Conservation (phyloP, 2,113 vertebrate genomes). For the Lonchura striata region DNA sequence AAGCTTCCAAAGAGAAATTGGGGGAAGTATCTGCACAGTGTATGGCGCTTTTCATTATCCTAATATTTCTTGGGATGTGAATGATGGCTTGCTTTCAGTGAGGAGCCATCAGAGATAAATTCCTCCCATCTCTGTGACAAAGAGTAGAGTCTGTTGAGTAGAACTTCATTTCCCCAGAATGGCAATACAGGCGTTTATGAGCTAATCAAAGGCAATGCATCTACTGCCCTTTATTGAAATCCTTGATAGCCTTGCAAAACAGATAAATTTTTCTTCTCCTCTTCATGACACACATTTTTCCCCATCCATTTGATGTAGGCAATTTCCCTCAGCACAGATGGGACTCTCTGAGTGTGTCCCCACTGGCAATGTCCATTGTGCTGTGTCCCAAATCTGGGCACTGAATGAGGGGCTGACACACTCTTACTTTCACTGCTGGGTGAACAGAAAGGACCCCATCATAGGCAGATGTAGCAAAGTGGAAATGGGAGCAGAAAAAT, state of each 20-base stretch:
- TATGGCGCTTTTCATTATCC: neutral
- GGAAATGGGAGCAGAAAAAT: neutral
- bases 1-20: neutral
- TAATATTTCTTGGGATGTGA: neutral
- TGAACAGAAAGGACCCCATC: neutral
- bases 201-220: neutral
- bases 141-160: neutral
- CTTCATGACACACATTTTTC: neutral
- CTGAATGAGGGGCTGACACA: neutral
- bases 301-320: neutral
- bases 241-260: neutral
- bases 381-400: neutral
- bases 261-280: neutral
- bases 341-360: neutral
- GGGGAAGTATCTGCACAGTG: neutral
- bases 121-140: neutral
- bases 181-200: neutral
- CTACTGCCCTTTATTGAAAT: slow-evolving; percentile 10
- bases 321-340: neutral
- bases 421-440: neutral
- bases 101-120: slow-evolving; percentile 12
- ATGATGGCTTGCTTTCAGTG: neutral
- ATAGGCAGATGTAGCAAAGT: neutral
- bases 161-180: neutral
- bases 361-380: neutral